Evolutionary conservation across 2,888 invertebrate genomes (phyloP), one percentile per base, ranked within the genome.

Genomic region (Aricia artaxerxes): DNA sequence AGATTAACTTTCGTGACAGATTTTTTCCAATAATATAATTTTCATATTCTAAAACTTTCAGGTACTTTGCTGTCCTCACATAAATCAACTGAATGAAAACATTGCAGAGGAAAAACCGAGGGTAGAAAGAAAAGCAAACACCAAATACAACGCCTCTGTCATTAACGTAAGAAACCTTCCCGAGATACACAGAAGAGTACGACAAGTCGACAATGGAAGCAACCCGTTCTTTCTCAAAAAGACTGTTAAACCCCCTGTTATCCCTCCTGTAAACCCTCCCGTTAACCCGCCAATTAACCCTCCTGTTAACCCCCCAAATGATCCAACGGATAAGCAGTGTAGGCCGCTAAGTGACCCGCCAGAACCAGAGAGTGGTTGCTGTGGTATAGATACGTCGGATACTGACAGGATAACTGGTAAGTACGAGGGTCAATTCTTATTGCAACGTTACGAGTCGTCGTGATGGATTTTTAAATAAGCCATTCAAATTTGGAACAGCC

Each of bases 361-460:
- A 2, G 86, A 87, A 76, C 89, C 91, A 73, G 84, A 87, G 80
- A 85, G 89, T 75, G 90, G 88, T 79, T 93, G 93, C 84, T 93
- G 93, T 81, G 93, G 93, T 53, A 85, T 84, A 44, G 92, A 93
- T 81, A 88, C 87, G 80, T 86, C 90, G 82, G 89, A 89, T 78
- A 81, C 84, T 79, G 87, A 89, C 82, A 90, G 87, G 83, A 88
- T 90, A 84, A 87, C 86, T 79, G 91, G 93, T 92, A 88, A 86
- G 86, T 69, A 44, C 7, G 2, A 40, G 7, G 1, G 44, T 44
- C 9, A 44, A 44, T 44, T 44, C 44, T 44, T 7, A 44, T 53
- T 53, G 4, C 13, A 4, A 13, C 13, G 4, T 13, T 13, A 9
- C 44, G 44, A 7, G 2, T 7, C 44, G 44, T 44, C 44, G 44